phyloP scores from a whole-genome alignment of 1,140 invertebrate genomes.

The Aphelenchoides fujianensis region DNA sequence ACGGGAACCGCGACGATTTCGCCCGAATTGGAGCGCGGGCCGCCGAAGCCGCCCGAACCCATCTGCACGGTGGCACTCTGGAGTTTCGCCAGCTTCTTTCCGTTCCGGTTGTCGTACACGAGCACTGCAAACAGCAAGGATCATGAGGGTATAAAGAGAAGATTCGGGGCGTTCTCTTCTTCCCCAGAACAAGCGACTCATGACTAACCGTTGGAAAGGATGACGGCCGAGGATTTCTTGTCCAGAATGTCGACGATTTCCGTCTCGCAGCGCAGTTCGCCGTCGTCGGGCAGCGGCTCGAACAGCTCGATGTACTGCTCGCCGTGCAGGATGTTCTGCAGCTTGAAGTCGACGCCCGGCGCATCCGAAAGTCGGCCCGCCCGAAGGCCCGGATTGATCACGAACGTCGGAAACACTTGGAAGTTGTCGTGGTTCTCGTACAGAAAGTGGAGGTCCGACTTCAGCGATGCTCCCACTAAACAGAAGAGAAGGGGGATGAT shows the following conservation, averaged over 20 bases:
- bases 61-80: slow-evolving; percentile 25
- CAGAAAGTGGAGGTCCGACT: slow-evolving; percentile 78
- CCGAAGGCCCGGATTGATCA: slow-evolving; percentile 73
- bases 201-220: slow-evolving; percentile 40
- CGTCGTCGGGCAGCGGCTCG: slow-evolving; percentile 42
- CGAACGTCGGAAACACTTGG: slow-evolving; percentile 78
- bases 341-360: slow-evolving; percentile 39
- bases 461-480: slow-evolving; percentile 78
- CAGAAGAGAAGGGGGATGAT: slow-evolving; percentile 17
- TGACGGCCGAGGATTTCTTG: slow-evolving; percentile 43
- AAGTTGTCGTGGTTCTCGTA: slow-evolving; percentile 88
- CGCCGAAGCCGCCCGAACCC: slow-evolving; percentile 26
- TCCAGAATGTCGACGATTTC: slow-evolving; percentile 43
- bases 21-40: slow-evolving; percentile 12
- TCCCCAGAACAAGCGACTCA: too few relatives aligned
- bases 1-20: slow-evolving; percentile 23
- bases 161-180: too few relatives aligned
- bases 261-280: slow-evolving; percentile 26
- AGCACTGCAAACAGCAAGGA: slow-evolving; percentile 16
- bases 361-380: slow-evolving; percentile 8
- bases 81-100: slow-evolving; percentile 22
- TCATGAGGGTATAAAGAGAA: too few relatives aligned
- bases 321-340: slow-evolving; percentile 39
- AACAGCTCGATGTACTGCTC: slow-evolving; percentile 40
- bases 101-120: neutral